These are phyloP conservation scores for Lasioglossum calceatum DNA, from an alignment of 2,888 invertebrate genomes.

Conservation along the genomic window DNA sequence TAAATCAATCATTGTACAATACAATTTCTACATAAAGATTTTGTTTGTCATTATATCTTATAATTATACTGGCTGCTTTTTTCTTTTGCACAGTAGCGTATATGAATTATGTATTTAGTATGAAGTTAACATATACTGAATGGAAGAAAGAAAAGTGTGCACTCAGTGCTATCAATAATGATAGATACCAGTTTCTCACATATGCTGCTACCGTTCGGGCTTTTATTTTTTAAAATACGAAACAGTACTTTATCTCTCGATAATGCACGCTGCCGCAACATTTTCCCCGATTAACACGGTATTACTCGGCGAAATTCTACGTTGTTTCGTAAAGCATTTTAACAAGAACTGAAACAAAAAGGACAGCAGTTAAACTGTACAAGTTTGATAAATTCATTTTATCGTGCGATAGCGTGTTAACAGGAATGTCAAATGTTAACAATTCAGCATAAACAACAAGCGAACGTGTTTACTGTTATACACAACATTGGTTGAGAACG, in stretches of 20 bases:
- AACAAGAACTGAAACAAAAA: conserved; percentile 25
- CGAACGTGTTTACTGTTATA: neutral
- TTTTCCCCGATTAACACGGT: conserved; percentile 19
- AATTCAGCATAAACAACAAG: neutral
- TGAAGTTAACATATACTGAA: neutral
- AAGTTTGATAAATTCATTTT: conserved; percentile 10
- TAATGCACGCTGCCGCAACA: conserved; percentile 39
- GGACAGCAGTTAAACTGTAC: neutral
- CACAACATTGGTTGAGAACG: neutral
- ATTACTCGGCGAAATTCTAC: neutral
- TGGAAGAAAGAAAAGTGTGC: neutral
- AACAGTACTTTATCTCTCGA: conserved; percentile 47
- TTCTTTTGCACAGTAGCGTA: neutral
- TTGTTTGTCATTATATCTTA: too few species aligned
- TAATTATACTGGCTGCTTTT: too few species aligned
- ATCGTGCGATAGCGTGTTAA: neutral
- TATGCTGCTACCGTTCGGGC: conserved; percentile 34
- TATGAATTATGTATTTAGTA: conserved; percentile 1
- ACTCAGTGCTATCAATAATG: neutral
- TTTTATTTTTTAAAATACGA: conserved; percentile 54
- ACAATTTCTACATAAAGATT: too few species aligned
- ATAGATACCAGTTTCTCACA: conserved; percentile 65
- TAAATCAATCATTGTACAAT: too few species aligned
- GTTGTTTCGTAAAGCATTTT: neutral
- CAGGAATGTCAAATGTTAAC: neutral